Evolutionary conservation across 2,797 vertebrate genomes (phyloP), one percentile per base, ranked within the genome.

Genomic region (Leptoclinus maculatus): DNA sequence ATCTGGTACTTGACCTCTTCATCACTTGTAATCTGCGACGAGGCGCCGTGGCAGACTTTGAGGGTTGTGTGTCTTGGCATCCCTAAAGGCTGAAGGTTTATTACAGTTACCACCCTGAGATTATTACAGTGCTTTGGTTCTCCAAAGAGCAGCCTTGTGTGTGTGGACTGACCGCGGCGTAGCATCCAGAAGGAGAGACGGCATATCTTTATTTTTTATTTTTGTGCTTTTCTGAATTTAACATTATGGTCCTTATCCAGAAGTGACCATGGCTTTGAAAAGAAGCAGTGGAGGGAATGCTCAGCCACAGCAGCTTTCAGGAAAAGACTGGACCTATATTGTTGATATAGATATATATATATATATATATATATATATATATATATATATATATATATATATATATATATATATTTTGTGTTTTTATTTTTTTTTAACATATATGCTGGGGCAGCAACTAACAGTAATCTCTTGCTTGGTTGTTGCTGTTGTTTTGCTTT

Each of bases 131-230:
- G 58, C 70, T 84, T 53, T 59, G 72, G 56, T 75, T 82, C 75
- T 88, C 76, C 59, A 84, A 82, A 82, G 72, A 82, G 49, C 74
- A 80, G 79, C 74, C 75, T 10, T 39, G 39, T 41, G 39, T 41
- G 86, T 90, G 89, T 86, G 82, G 77, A 80, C 78, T 89, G 87
- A 89, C 80, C 71, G n/a, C 84, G 83, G 79, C 72, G 66, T 74
- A 74, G 73, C 79, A 62, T 66, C 60, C 19, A 57, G 63, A 45
- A 13, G 29, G 8, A 68, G 60, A 53, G 51, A 65, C 3, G 1
- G 29, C 16, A 4, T 66, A 67, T 80, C 56, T 66, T 45, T 47
- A 66, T 71, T 71, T 73, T 84, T 88, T 83, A 62, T 78, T 67
- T 66, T 45, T 81, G 79, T 68, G 83, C 54, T 49, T 78, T 71